These are phyloP conservation scores for Callopanchax toddi DNA, from an alignment of 2,113 vertebrate genomes.

Conservation along the genomic window DNA sequence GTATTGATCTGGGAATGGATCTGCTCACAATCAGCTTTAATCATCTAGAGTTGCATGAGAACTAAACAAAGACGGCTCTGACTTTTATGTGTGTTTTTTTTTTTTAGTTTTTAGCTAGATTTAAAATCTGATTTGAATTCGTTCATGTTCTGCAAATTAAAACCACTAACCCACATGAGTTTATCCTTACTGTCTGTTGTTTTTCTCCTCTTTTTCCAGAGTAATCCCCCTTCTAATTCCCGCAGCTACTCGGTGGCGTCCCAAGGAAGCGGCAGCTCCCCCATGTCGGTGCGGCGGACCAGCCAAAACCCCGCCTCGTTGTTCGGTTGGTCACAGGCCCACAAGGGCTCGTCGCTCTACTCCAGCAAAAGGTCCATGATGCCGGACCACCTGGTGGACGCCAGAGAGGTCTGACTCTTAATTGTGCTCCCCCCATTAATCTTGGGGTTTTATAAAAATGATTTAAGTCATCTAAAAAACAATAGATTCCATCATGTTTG, in stretches of 20 bases:
- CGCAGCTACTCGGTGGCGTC: conserved; percentile 94
- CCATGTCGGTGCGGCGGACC: conserved; percentile 86
- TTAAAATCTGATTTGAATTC: too few species aligned
- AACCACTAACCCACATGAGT: background rate
- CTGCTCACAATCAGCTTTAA: background rate
- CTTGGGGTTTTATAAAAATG: too few species aligned
- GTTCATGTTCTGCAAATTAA: too few species aligned
- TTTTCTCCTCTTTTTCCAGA: conserved; percentile 73
- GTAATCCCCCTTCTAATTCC: conserved; percentile 93
- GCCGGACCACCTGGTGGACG: conserved; percentile 93
- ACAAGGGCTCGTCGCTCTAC: conserved; percentile 82
- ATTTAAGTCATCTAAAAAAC: too few species aligned
- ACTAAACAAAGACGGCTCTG: background rate
- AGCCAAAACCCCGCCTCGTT: conserved; percentile 88
- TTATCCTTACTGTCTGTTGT: background rate
- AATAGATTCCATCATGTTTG: too few species aligned
- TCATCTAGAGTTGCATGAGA: background rate
- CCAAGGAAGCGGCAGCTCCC: conserved; percentile 92
- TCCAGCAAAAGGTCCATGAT: conserved; percentile 86
- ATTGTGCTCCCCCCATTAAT: too few species aligned
- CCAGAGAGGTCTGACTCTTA: conserved; percentile 87
- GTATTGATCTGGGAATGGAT: conserved; percentile 45
- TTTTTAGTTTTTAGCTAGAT: too few species aligned
- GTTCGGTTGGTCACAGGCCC: conserved; percentile 85
- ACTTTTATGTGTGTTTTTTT: too few species aligned